These are phyloP conservation scores for Pipistrellus pygmaeus DNA, from an alignment of 2,797 vertebrate species.

Conservation along the genomic window DNA sequence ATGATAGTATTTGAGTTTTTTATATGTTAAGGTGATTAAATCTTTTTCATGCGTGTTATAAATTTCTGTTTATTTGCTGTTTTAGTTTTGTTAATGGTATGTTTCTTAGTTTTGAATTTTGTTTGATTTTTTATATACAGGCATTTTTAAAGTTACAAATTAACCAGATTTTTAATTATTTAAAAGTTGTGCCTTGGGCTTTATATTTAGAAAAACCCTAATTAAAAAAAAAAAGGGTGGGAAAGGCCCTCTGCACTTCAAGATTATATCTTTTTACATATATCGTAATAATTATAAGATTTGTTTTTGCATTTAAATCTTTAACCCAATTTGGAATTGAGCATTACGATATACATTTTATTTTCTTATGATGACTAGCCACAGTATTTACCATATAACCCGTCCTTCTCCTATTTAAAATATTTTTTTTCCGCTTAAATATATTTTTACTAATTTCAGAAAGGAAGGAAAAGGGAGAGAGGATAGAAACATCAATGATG, in stretches of 20 bases:
- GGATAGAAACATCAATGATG: too few species aligned
- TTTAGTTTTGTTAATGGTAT: slow-evolving; percentile 19
- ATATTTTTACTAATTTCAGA: too few species aligned
- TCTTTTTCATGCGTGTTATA: neutral
- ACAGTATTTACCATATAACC: neutral
- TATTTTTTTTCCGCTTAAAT: too few species aligned
- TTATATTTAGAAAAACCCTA: neutral
- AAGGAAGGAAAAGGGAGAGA: too few species aligned
- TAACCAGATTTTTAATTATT: neutral
- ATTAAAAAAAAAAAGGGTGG: neutral
- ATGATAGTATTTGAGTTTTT: neutral
- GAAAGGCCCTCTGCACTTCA: neutral
- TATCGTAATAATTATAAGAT: neutral
- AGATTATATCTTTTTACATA: slow-evolving; percentile 9
- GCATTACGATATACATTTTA: neutral
- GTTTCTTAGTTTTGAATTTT: slow-evolving; percentile 19
- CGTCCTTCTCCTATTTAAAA: neutral
- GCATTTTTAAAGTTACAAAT: neutral
- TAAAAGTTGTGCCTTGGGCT: neutral
- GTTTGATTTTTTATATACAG: neutral
- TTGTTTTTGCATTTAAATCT: slow-evolving; percentile 41
- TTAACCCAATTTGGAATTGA: neutral
- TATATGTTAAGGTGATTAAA: neutral
- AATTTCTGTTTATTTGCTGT: neutral
- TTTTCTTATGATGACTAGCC: neutral